These are phyloP conservation scores for Scalopus aquaticus DNA, from an alignment of 2,113 vertebrate genomes.

Conservation along the genomic window DNA sequence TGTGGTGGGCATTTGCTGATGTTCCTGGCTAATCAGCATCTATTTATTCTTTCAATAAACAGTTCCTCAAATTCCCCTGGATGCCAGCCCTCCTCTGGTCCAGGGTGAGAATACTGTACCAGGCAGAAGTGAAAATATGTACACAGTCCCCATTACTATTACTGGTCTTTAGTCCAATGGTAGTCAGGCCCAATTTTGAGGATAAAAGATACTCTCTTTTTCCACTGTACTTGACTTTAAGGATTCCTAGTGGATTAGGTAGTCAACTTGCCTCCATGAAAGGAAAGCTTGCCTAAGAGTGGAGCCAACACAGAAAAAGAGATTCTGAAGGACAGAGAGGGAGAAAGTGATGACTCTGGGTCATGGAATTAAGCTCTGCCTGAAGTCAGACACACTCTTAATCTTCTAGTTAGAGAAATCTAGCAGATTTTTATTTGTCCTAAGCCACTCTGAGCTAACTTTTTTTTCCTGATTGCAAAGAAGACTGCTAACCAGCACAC, in stretches of 20 bases:
- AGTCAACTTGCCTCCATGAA: not conserved
- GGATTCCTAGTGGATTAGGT: accelerated
- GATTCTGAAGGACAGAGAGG: accelerated
- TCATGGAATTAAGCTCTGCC: not conserved
- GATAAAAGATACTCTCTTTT: not conserved
- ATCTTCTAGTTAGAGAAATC: not conserved
- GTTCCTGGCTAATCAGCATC: not conserved
- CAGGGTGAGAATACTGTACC: not conserved
- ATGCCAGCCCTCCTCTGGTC: not conserved
- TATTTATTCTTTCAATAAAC: not conserved
- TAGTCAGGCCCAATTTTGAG: not conserved
- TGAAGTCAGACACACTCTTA: not conserved
- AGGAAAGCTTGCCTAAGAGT: not conserved
- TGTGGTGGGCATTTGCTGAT: accelerated
- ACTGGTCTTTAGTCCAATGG: not conserved
- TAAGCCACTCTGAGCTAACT: no score
- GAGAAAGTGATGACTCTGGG: not conserved
- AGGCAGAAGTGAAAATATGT: not conserved
- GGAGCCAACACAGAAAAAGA: not conserved
- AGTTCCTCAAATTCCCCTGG: not conserved
- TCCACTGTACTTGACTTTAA: not conserved
- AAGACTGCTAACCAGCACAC: not conserved
- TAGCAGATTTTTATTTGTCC: not conserved
- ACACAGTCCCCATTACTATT: not conserved
- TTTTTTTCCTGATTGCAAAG: not conserved